phyloP scores from a whole-genome alignment of 1,140 invertebrate species.

The Drosophila fuyamai region DNA sequence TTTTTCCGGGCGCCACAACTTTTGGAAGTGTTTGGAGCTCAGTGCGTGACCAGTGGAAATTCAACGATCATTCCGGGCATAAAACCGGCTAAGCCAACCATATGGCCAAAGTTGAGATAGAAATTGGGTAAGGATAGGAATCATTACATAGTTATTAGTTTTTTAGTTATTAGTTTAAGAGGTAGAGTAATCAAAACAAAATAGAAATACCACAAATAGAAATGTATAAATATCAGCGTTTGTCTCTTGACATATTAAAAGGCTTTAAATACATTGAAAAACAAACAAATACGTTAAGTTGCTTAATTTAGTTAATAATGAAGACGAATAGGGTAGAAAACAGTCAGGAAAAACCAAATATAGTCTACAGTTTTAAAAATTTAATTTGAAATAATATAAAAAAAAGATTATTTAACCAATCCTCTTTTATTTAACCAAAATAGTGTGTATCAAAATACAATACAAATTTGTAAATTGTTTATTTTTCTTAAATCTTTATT shows the following conservation, averaged over 20 bases:
- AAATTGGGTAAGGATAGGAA: background rate
- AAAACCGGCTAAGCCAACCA: constrained; percentile 67
- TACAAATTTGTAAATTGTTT: background rate
- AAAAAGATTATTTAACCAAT: background rate
- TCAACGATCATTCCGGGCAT: constrained; percentile 55
- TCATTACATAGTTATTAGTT: background rate
- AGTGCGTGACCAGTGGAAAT: constrained; percentile 74
- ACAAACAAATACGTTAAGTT: too few species aligned
- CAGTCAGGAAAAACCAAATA: constrained; percentile 1
- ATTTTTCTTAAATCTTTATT: background rate
- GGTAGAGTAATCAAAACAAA: background rate
- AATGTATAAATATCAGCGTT: too few species aligned
- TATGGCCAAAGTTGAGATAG: constrained; percentile 69
- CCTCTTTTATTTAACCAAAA: too few species aligned
- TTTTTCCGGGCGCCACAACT: constrained; percentile 68
- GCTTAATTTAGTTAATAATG: background rate
- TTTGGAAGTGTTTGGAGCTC: constrained; percentile 63
- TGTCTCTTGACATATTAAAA: too few species aligned
- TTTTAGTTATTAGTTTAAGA: too few species aligned
- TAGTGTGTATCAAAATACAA: too few species aligned
- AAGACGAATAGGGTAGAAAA: background rate
- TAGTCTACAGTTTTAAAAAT: too few species aligned
- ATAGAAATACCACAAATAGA: background rate
- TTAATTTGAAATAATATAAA: too few species aligned
- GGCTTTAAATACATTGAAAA: too few species aligned